Conservation (phyloP, 2,113 vertebrate species). For the Cavia aperea region DNA sequence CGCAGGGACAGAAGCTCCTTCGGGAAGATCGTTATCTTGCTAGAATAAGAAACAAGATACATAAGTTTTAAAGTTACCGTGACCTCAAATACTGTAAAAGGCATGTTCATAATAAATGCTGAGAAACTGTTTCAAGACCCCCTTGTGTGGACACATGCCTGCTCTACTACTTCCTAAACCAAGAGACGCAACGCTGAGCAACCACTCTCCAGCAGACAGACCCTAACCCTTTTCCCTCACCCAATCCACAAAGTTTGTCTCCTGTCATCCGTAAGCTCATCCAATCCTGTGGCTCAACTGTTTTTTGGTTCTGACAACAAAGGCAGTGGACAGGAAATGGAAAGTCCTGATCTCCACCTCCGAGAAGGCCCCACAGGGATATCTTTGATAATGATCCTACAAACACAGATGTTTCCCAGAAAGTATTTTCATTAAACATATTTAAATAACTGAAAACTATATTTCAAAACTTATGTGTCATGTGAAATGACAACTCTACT, state of each 20-base stretch:
- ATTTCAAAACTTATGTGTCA: neutral
- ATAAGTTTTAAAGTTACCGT: constrained; percentile 26
- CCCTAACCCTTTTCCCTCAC: neutral
- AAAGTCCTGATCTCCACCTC: neutral
- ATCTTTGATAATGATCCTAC: neutral
- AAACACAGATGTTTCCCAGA: neutral
- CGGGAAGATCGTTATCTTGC: constrained; percentile 83
- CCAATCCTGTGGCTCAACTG: neutral
- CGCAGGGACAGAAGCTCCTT: constrained; percentile 95
- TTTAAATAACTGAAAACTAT: constrained; percentile 4
- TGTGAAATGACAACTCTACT: neutral
- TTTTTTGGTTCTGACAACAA: neutral
- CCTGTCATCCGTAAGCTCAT: neutral
- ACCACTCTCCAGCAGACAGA: neutral
- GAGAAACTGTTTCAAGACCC: constrained; percentile 4
- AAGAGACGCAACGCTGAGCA: neutral
- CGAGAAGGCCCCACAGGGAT: neutral
- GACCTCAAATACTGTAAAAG: neutral
- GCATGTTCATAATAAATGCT: neutral
- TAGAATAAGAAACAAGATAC: constrained; percentile 62
- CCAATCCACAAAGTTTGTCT: neutral
- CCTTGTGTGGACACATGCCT: neutral
- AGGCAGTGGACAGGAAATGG: neutral
- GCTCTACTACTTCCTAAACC: neutral
- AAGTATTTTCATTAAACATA: constrained; percentile 27